phyloP scores from a whole-genome alignment of 2,888 invertebrate genomes.

The Strigamia maritima region DNA sequence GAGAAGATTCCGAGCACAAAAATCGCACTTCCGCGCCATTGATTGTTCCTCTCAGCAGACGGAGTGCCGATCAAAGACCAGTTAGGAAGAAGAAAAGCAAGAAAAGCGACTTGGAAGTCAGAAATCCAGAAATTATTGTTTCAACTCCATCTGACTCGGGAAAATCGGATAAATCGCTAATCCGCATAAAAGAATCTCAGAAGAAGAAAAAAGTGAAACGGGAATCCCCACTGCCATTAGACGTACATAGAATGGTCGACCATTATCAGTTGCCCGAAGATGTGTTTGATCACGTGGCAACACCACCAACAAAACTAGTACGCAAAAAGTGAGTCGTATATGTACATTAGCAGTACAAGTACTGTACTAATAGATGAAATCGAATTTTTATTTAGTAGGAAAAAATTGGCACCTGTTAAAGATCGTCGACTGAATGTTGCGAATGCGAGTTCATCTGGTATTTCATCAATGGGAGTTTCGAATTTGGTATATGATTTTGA shows the following conservation, averaged over 20 bases:
- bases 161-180: background rate
- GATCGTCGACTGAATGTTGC: background rate
- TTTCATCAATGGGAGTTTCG: background rate
- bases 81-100: background rate
- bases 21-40: background rate
- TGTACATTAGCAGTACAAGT: too few relatives aligned
- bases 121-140: background rate
- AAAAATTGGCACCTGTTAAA: background rate
- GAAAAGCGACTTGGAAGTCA: background rate
- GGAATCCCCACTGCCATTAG: background rate
- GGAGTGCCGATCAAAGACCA: background rate
- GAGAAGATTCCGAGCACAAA: background rate
- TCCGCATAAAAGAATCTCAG: background rate
- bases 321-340: background rate
- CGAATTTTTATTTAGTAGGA: background rate
- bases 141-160: background rate
- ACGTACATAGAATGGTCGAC: background rate
- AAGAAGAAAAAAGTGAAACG: background rate
- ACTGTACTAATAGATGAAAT: too few relatives aligned
- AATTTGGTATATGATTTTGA: background rate
- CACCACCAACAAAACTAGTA: background rate
- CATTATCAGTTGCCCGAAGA: background rate
- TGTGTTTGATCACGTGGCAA: background rate
- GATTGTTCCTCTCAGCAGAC: background rate
- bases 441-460: background rate